Conservation (phyloP, 92 coral and sea anemone species). For the Montipora capitata region DNA sequence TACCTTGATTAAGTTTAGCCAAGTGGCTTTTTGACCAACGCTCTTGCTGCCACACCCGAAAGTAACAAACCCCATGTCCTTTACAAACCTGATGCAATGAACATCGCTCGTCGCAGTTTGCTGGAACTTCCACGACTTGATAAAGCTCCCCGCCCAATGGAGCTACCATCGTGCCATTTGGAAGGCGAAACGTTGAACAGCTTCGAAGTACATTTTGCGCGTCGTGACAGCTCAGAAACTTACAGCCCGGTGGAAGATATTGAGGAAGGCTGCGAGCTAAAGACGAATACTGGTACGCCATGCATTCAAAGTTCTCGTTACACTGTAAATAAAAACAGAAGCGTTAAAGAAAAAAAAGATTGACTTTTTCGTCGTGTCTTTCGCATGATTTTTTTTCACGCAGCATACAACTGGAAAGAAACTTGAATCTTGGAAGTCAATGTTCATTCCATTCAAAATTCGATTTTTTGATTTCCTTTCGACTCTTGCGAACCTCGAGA, state of each 20-base stretch:
- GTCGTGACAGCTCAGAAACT: conserved; percentile 86
- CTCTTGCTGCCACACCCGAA: conserved; percentile 17
- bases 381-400: not conserved
- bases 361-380: not conserved
- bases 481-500: not conserved
- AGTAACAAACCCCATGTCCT: not conserved
- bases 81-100: conserved; percentile 68
- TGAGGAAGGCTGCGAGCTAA: conserved; percentile 64
- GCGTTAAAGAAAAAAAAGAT: not conserved
- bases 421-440: not conserved
- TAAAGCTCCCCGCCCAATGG: conserved; percentile 93
- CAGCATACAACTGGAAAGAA: not conserved
- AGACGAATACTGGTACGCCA: conserved; percentile 44
- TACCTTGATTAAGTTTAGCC: not conserved
- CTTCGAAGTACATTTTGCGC: conserved; percentile 82
- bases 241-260: conserved; percentile 92
- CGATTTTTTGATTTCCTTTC: not conserved
- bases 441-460: not conserved
- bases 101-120: conserved; percentile 88
- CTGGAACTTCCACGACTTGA: conserved; percentile 91
- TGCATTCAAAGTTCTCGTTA: not conserved
- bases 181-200: conserved; percentile 86
- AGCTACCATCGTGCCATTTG: conserved; percentile 87
- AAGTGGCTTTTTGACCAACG: not conserved
- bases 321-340: conserved; percentile 13